Percentiles rank a stretch among this genome's conserved stretches.
These are phyloP conservation scores for Hippocampus mohnikei DNA, from an alignment of 2,113 vertebrate species.

Conservation along the genomic window DNA sequence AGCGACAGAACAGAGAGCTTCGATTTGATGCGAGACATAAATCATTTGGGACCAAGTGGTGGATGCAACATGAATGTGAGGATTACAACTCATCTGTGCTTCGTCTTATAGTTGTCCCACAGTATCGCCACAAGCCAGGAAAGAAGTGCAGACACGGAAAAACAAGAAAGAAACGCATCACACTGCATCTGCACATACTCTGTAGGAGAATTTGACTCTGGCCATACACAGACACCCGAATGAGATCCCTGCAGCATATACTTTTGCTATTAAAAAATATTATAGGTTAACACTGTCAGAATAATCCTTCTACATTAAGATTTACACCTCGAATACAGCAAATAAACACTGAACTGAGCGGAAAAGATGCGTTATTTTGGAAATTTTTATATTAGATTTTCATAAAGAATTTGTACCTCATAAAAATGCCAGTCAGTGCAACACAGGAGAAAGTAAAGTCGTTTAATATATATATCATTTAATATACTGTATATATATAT, in stretches of 20 bases:
- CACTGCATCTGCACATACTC: neutral
- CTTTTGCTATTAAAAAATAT: neutral
- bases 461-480: no score
- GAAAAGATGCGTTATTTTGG: neutral
- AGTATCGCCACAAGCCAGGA: constrained; percentile 20
- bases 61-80: constrained; percentile 61
- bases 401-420: no score
- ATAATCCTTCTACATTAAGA: neutral
- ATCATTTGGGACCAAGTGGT: constrained; percentile 52
- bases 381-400: no score
- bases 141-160: constrained; percentile 21
- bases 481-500: no score
- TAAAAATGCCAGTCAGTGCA: no score
- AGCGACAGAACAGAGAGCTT: constrained; percentile 46
- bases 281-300: neutral
- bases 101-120: constrained; percentile 35
- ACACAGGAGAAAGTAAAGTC: no score
- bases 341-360: neutral
- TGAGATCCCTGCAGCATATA: neutral
- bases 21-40: constrained; percentile 56
- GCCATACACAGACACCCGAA: neutral
- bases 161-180: neutral
- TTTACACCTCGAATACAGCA: no score
- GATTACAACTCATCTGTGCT: constrained; percentile 49
- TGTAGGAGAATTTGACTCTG: neutral